Percentiles rank a stretch among this genome's conserved stretches.
phyloP scores from a whole-genome alignment of 1,140 invertebrate species.

The Bemisia tabaci region DNA sequence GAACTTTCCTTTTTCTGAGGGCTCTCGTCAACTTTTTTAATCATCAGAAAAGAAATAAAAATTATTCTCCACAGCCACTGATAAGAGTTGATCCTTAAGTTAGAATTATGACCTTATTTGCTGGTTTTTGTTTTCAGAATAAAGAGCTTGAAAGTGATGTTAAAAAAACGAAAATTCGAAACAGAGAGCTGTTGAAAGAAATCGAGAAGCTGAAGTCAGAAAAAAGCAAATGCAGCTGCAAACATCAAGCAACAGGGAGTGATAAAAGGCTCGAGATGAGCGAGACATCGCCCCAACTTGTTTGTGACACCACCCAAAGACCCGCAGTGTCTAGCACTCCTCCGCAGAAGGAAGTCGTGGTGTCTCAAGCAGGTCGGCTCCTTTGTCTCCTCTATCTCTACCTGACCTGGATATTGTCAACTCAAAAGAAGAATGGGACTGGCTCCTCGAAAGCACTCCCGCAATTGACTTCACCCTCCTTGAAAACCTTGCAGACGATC shows the following conservation, averaged over 20 bases:
- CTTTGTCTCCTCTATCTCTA: not conserved
- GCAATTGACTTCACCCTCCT: not conserved
- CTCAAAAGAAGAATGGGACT: not conserved
- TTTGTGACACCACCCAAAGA: not conserved
- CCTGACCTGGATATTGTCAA: not conserved
- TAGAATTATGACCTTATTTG: no score
- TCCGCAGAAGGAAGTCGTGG: not conserved
- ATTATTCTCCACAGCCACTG: not conserved
- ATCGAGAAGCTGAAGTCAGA: not conserved
- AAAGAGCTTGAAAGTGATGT: not conserved
- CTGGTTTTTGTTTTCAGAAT: not conserved
- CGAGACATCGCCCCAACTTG: not conserved
- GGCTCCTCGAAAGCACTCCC: not conserved
- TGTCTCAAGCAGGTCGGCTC: not conserved
- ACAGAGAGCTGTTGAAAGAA: not conserved
- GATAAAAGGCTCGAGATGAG: not conserved
- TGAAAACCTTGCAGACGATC: not conserved
- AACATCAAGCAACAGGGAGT: not conserved
- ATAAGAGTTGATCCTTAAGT: not conserved
- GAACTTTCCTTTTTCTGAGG: no score
- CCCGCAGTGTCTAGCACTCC: not conserved
- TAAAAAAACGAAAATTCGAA: not conserved
- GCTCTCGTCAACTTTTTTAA: no score
- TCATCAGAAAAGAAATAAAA: no score
- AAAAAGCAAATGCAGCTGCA: not conserved